Evolutionary conservation across 2,113 vertebrate species (phyloP), one percentile per base, ranked within the genome.

Genomic region (Podilymbus podiceps): DNA sequence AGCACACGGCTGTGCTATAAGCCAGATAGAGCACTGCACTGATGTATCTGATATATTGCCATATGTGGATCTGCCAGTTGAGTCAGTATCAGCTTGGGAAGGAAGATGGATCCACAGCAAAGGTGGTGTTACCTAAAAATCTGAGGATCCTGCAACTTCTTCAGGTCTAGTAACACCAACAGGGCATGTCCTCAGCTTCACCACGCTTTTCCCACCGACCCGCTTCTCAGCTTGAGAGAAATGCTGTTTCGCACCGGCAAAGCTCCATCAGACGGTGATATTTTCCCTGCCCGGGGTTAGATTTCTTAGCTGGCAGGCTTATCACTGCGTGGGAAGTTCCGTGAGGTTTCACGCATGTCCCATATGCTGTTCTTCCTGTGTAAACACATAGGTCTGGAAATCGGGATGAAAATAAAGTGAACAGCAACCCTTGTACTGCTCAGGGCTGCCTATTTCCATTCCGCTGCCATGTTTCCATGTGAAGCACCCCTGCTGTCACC

Each of bases 351-450:
- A 84, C 1, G 2, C 19, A 47, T 40, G 83, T 84, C 75, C 60
- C 85, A 80, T 71, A 90, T 93, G 93, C 82, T 84, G 50, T 14
- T 93, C 24, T 60, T 81, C 33, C 52, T 67, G 72, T 90, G 47
- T 78, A 72, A 84, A 16, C 40, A 90, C 80, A 71, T 35, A 84
- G 79, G 64, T 88, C 90, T 94, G 50, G 42, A 83, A 86, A 85
- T 82, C 50, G 64, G 60, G 33, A 40, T 68, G 83, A 72, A 95
- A 91, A 67, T 63, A 52, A 95, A 92, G 44, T 75, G 84, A 96
- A 77, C 88, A 96, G 79, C 63, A 71, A 8, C 50, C 12, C 47
- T 47, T 86, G 76, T 49, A 72, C 80, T 91, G 56, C 60, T 71
- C 42, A 86, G 50, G 40, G 44, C 55, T 60, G 59, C 58, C 52